Conservation (phyloP, 2,797 vertebrate genomes). For the Tadarida brasiliensis region DNA sequence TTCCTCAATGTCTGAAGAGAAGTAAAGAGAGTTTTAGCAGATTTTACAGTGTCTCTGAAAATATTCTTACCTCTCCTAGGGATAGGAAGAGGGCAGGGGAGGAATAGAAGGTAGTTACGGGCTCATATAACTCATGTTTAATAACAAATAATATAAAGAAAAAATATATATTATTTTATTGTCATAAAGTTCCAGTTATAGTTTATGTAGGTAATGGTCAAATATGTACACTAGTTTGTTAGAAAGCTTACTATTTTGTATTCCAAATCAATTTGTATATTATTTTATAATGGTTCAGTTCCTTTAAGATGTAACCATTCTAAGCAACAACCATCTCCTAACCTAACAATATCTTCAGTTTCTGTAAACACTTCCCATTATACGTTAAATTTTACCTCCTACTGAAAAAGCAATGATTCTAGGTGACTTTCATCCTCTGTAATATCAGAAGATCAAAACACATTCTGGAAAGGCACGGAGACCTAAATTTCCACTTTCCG, state of each 20-base stretch:
- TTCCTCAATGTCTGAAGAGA: neutral
- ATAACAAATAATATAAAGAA: constrained; percentile 37
- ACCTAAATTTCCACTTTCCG: constrained; percentile 43
- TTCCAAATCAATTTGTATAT: constrained; percentile 23
- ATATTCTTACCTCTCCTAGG: neutral
- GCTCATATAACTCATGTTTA: constrained; percentile 44
- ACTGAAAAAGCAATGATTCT: constrained; percentile 58
- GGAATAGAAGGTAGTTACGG: neutral
- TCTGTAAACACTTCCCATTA: constrained; percentile 72
- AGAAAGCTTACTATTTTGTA: constrained; percentile 54
- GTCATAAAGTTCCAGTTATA: constrained; percentile 15
- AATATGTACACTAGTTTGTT: constrained; percentile 5
- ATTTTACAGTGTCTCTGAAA: constrained; percentile 1
- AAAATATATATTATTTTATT: constrained; percentile 65
- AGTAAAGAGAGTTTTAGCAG: constrained; percentile 6
- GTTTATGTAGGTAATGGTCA: neutral
- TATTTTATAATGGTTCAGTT: constrained; percentile 61
- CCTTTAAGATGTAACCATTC: constrained; percentile 61
- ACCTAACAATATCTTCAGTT: constrained; percentile 54
- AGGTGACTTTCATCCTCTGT: constrained; percentile 53
- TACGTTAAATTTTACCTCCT: constrained; percentile 64
- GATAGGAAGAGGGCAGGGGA: neutral
- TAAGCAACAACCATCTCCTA: constrained; percentile 49
- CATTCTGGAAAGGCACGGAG: constrained; percentile 9
- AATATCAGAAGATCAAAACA: constrained; percentile 59